Base-by-base conservation (phyloP, 2,888 invertebrate genomes). In the Phyto melanocephala region DNA sequence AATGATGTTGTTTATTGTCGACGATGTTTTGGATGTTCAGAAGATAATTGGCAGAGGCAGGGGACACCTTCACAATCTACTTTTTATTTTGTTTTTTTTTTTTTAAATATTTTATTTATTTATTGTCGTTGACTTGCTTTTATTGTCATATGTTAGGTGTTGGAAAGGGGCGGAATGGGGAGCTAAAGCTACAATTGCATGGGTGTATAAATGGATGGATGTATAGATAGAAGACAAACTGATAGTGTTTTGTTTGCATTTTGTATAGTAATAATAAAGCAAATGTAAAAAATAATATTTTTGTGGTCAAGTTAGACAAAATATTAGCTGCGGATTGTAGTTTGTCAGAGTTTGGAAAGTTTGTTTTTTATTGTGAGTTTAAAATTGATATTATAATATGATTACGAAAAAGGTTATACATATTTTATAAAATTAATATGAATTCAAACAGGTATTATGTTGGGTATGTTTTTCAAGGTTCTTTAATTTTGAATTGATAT, bases 11-110 rank as follows among this genome's bases (percentile, higher is more conserved):
- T 76, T 75, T 54, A 20, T 72, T 37, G 47, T 67, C 63, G 56
- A 70, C 74, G 60, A 62, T 60, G 42, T 33, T 54, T 45, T 54
- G 54, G 67, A 47, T 71, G 65, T 71, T n/a, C 52, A 50, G 58
- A 71, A 71, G 54, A 80, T 71, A 71, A 82, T 60, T 71, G 47
- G 40, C 10, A 71, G 65, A 24, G 82, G 70, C 54, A 52, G 70
- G 65, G 67, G 81, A 54, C 45, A 52, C 65, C 75, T 50, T 62
- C 52, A 65, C 58, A 65, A 52, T 60, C 72, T 54, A 33, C 63
- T 65, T 52, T 47, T 56, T 58, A 3, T 62, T 42, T 54, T n/a
- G n/a, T 11, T 67, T 56, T 68, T 47, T 8, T 71, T 65, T 60
- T 45, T 35, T 77, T 54, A 56, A 37, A 56, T 22, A 54, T 50